Base-by-base conservation (phyloP, 2,113 vertebrate genomes). In the Crotalus viridis region DNA sequence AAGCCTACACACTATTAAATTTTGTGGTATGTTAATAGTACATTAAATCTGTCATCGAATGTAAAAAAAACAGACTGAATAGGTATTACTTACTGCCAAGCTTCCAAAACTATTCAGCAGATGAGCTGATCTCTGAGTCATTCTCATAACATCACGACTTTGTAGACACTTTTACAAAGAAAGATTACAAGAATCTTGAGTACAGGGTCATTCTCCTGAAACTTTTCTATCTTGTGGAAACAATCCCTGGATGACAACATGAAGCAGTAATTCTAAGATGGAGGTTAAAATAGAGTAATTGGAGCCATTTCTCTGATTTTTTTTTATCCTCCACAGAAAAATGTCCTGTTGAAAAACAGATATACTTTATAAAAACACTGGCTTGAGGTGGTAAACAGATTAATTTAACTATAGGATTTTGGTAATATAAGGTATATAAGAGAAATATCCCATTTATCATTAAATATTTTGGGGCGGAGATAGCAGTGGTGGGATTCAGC, bases 51-150 rank as follows among this genome's bases (percentile, higher is more conserved):
- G 57, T 91, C 51, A 87, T 52, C 33, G 22, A 90, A 46, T 93
- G 89, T 91, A 59, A 91, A 81, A 90, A 91, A 88, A 87, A 56
- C 89, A 91, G 26, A 74, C 2, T 88, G 85, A 88, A 90, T 93
- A 88, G 92, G 59, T 81, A 85, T 91, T 74, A 91, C 89, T 91
- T 46, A 61, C 54, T 90, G 61, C 89, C 90, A 86, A 91, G 90
- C 52, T 81, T 81, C 46, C 33, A 93, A 57, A 26, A 74, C 17
- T 33, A 74, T 54, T 87, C 57, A 93, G 26, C 43, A 51, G 59
- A 87, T 54, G 43, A 61, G 91, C 87, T 43, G 46, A 33, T 61
- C 74, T 91, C 85, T 93, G 92, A 93, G 46, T 93, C 89, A 93
- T 22, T 61, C 88, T 87, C 22, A 24, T 19, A 64, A 51, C 59